These are phyloP conservation scores for Pipa parva DNA, from an alignment of 2,113 vertebrate species.

Conservation along the genomic window DNA sequence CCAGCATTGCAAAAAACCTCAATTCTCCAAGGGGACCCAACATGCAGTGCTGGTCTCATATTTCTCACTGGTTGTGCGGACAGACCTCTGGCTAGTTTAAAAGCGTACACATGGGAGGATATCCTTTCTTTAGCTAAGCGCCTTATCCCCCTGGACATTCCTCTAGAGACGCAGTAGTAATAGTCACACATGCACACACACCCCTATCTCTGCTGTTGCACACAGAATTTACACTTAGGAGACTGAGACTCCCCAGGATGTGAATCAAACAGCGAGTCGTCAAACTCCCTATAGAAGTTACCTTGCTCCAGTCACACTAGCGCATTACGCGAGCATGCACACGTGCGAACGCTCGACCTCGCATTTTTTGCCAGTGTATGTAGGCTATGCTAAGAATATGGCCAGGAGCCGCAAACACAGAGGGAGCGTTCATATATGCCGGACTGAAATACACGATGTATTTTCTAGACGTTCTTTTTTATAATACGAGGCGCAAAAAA, in stretches of 20 bases:
- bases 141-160: conserved; percentile 47
- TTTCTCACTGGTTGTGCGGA: background rate
- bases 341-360: too few relatives aligned
- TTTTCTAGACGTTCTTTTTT: too few relatives aligned
- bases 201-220: conserved; percentile 55
- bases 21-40: conserved; percentile 4
- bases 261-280: too few relatives aligned
- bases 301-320: too few relatives aligned
- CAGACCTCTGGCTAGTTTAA: background rate
- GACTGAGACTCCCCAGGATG: conserved; percentile 44
- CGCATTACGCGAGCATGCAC: too few relatives aligned
- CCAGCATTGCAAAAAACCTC: background rate
- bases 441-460: too few relatives aligned
- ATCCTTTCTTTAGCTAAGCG: conserved; percentile 32
- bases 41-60: background rate
- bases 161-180: conserved; percentile 43
- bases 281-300: too few relatives aligned
- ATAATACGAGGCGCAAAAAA: too few relatives aligned
- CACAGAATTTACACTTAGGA: conserved; percentile 53
- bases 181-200: conserved; percentile 48
- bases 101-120: conserved; percentile 23
- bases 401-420: too few relatives aligned
- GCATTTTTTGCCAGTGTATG: too few relatives aligned
- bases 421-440: too few relatives aligned
- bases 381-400: too few relatives aligned